Conservation (phyloP, 2,797 vertebrate genomes). For the Enteromius anoplus region DNA sequence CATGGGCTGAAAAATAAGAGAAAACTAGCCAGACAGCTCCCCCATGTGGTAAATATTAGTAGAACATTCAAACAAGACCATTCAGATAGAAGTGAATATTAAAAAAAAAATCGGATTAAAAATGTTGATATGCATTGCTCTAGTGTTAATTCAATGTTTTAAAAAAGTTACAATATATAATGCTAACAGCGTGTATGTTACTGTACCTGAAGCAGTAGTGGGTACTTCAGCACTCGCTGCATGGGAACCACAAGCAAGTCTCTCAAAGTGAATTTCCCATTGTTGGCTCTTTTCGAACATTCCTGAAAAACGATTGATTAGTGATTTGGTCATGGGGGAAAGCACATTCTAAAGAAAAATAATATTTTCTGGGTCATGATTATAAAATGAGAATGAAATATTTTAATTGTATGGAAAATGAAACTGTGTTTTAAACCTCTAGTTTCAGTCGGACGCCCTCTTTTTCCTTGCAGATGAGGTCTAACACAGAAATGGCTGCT, state of each 20-base stretch:
- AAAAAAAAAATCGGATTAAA: neutral
- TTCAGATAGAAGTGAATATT: neutral
- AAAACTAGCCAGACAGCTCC: conserved; percentile 67
- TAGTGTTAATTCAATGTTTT: neutral
- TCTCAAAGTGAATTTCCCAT: conserved; percentile 91
- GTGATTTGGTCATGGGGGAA: neutral
- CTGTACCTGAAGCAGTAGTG: conserved; percentile 91
- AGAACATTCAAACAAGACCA: neutral
- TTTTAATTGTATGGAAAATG: neutral
- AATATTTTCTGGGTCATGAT: neutral
- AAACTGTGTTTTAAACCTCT: conserved; percentile 75
- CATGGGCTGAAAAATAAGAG: neutral
- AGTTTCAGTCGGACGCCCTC: conserved; percentile 93
- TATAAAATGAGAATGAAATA: neutral
- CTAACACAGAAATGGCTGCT: conserved; percentile 86
- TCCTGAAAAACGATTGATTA: conserved; percentile 75
- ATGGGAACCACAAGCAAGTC: conserved; percentile 96
- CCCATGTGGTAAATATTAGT: conserved; percentile 64
- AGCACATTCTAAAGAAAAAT: neutral
- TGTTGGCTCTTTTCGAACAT: conserved; percentile 97
- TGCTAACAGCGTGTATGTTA: neutral
- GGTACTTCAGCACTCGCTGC: conserved; percentile 97
- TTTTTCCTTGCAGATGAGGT: conserved; percentile 90
- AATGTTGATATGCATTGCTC: neutral
- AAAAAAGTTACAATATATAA: neutral